Percentiles rank a stretch among this genome's conserved stretches.
These are phyloP conservation scores for Bufotes viridis DNA, from an alignment of 2,797 vertebrate genomes.

Conservation along the genomic window DNA sequence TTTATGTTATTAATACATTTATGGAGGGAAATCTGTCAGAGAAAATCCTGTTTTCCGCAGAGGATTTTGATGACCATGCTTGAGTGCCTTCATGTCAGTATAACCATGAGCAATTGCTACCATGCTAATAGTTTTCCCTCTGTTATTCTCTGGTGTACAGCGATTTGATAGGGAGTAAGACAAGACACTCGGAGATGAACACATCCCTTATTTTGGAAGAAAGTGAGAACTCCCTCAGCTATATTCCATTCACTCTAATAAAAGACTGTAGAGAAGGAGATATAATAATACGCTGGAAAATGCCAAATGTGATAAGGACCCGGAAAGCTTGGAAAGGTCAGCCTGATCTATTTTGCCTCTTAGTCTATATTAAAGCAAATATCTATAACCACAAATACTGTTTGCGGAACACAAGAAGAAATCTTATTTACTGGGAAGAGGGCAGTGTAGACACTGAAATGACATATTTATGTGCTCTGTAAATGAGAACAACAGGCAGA, in stretches of 20 bases:
- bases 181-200: conserved; percentile 58
- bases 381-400: conserved; percentile 8
- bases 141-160: conserved; percentile 53
- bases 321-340: conserved; percentile 49
- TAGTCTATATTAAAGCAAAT: conserved; percentile 49
- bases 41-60: conserved; percentile 58
- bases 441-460: not conserved
- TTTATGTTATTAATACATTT: conserved; percentile 63
- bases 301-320: conserved; percentile 46
- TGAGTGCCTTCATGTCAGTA: conserved; percentile 60
- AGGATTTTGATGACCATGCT: conserved; percentile 59
- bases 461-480: not conserved
- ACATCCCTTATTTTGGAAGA: conserved; percentile 59
- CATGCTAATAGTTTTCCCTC: conserved; percentile 62
- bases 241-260: conserved; percentile 49
- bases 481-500: not conserved
- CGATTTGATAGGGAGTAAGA: conserved; percentile 58
- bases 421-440: conserved; percentile 21
- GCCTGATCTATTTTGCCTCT: conserved; percentile 36
- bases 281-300: conserved; percentile 48
- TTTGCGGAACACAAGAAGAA: conserved; percentile 20
- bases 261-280: conserved; percentile 41
- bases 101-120: conserved; percentile 60
- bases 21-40: conserved; percentile 54
- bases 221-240: conserved; percentile 56